These are phyloP conservation scores for Prunella himalayana DNA, from an alignment of 2,113 vertebrate species.

Conservation along the genomic window DNA sequence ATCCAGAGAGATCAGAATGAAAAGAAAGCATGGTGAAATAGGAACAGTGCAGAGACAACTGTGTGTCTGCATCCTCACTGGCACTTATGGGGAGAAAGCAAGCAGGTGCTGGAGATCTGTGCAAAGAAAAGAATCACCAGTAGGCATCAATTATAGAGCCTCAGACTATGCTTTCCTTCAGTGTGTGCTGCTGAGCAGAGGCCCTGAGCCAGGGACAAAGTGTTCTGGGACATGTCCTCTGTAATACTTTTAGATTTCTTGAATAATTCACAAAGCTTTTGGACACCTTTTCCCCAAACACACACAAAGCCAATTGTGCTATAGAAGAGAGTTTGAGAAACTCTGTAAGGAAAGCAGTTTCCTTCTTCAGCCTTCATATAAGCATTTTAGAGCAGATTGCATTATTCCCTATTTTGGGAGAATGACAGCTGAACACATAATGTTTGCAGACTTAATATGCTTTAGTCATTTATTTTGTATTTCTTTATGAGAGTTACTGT, in stretches of 20 bases:
- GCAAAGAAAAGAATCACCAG: background rate
- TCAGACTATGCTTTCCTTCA: background rate
- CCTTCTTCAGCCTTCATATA: background rate
- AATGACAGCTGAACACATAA: background rate
- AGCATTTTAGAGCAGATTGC: background rate
- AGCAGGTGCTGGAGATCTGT: background rate
- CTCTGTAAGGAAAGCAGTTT: background rate
- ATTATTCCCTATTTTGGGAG: background rate
- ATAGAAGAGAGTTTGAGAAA: background rate
- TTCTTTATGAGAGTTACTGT: background rate
- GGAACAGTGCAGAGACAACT: background rate
- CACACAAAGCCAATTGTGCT: background rate
- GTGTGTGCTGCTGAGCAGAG: background rate
- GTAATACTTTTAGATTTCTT: background rate
- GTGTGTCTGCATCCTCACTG: background rate
- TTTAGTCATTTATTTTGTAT: background rate
- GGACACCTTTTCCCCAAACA: background rate
- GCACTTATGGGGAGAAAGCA: background rate
- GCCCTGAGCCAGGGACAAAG: background rate
- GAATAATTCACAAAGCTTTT: conserved; percentile 19
- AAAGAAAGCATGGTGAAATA: background rate
- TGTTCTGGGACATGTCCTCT: background rate
- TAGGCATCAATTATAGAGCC: background rate
- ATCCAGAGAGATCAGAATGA: background rate
- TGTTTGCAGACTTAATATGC: background rate